Percentiles rank a stretch among this genome's conserved stretches.
Evolutionary conservation across 2,113 vertebrate genomes (phyloP).

Genomic region (Odontesthes bonariensis): DNA sequence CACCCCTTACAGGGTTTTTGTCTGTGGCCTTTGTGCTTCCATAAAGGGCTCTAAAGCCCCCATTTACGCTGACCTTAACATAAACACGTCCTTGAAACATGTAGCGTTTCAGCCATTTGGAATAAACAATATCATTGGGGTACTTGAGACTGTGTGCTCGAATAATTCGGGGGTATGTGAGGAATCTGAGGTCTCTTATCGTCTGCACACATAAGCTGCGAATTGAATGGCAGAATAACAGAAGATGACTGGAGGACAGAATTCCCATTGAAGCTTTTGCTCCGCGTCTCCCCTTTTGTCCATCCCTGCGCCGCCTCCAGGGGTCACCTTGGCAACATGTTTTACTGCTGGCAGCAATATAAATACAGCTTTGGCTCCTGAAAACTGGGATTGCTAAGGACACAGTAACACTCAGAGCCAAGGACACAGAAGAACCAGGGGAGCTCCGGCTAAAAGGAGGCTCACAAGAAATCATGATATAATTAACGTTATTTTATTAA

Average conservation of each 20-base stretch:
- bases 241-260: conserved; percentile 39
- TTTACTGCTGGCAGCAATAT: conserved; percentile 68
- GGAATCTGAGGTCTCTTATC: not conserved
- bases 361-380: conserved; percentile 62
- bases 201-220: conserved; percentile 6
- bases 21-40: not conserved
- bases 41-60: not conserved
- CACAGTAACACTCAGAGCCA: conserved; percentile 41
- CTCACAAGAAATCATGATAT: conserved; percentile 1
- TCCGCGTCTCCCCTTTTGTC: conserved; percentile 58
- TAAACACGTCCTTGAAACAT: not conserved
- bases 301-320: conserved; percentile 58
- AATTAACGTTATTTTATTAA: not conserved
- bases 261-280: conserved; percentile 27
- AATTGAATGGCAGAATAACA: conserved; percentile 42
- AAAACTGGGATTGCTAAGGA: conserved; percentile 43
- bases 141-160: no score
- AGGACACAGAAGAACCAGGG: conserved; percentile 37
- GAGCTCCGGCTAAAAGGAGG: conserved; percentile 19
- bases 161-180: no score
- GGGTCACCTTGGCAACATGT: conserved; percentile 70
- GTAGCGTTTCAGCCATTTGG: no score
- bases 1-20: not conserved
- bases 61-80: not conserved
- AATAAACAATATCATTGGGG: no score